phyloP scores from a whole-genome alignment of 2,797 vertebrate genomes.

The Peromyscus nudipes region DNA sequence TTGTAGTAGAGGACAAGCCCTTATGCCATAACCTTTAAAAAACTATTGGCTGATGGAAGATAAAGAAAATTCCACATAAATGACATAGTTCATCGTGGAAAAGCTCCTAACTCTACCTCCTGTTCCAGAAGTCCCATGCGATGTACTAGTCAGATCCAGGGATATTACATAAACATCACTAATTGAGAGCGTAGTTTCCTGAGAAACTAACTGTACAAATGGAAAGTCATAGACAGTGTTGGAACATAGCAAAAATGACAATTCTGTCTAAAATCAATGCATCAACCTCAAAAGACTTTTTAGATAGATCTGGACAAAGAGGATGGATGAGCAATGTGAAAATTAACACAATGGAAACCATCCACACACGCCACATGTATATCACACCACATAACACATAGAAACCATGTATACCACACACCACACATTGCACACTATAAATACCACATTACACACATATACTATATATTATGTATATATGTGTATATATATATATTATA shows the following conservation, averaged over 20 bases:
- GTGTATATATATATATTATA: too few species aligned
- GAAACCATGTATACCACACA: not conserved
- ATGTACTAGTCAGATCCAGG: not conserved
- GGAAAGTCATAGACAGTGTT: not conserved
- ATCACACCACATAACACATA: not conserved
- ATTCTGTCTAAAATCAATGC: not conserved
- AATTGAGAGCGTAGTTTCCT: not conserved
- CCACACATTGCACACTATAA: not conserved
- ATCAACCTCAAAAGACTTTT: not conserved
- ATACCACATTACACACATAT: not conserved
- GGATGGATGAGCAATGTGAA: not conserved
- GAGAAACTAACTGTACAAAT: not conserved
- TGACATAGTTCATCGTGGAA: not conserved
- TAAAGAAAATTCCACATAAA: not conserved
- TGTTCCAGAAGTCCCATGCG: not conserved
- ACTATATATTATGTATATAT: not conserved
- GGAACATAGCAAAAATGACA: not conserved
- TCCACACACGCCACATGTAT: not conserved
- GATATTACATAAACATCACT: not conserved
- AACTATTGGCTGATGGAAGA: not conserved
- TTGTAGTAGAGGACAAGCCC: not conserved
- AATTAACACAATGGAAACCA: not conserved
- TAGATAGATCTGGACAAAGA: not conserved
- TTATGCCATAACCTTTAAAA: not conserved
- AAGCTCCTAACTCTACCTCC: not conserved